Conservation (phyloP, 2,113 vertebrate species). For the Hippocampus comes region DNA sequence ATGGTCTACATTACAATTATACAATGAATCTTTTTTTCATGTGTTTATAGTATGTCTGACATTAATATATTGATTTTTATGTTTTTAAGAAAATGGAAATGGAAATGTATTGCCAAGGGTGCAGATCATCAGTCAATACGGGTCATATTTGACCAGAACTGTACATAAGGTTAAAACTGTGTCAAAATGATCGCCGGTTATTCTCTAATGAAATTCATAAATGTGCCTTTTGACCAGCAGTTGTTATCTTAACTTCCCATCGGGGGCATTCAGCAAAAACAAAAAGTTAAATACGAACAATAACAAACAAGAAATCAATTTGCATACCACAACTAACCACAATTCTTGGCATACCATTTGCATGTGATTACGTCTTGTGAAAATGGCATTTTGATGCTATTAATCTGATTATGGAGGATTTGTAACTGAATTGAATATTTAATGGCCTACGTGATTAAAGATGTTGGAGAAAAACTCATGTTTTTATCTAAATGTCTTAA, state of each 20-base stretch:
- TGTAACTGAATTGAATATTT: neutral
- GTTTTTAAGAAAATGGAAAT: too few species aligned
- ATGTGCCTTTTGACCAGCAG: neutral
- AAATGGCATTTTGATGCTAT: neutral
- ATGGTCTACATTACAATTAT: too few species aligned
- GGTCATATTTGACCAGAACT: too few species aligned
- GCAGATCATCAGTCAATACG: too few species aligned
- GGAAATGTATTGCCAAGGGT: too few species aligned
- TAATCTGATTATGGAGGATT: neutral
- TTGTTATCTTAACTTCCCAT: neutral
- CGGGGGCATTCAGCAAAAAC: neutral
- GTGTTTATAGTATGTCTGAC: too few species aligned
- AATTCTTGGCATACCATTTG: neutral
- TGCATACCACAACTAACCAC: neutral
- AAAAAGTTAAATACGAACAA: neutral
- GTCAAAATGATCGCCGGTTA: neutral
- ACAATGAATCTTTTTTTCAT: too few species aligned
- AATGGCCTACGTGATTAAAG: neutral
- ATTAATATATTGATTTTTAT: too few species aligned
- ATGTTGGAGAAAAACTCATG: neutral
- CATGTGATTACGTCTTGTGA: neutral
- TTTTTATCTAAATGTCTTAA: slow-evolving; percentile 1
- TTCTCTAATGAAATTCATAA: neutral
- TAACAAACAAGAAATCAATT: neutral
- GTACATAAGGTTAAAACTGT: too few species aligned